Evolutionary conservation across 2,888 invertebrate genomes (phyloP).

Genomic region (Uloborus plumipes): DNA sequence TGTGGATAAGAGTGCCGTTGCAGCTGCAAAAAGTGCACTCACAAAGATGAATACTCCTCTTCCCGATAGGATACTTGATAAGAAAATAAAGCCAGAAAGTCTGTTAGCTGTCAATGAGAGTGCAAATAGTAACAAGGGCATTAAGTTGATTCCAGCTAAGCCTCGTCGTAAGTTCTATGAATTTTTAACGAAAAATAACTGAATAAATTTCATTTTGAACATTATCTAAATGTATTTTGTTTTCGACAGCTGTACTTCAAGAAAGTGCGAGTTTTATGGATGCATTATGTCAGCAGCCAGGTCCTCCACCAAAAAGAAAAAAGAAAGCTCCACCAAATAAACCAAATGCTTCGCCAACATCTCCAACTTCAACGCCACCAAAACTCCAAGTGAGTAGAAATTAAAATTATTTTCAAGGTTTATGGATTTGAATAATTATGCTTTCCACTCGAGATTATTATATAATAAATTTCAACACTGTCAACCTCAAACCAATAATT

Average conservation of each 20-base stretch:
- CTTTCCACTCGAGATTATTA: too few species aligned
- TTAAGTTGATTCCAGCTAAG: conserved; percentile 89
- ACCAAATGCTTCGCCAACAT: conserved; percentile 78
- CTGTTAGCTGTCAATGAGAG: conserved; percentile 60
- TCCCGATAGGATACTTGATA: conserved; percentile 78
- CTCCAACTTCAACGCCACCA: conserved; percentile 78
- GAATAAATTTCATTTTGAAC: too few species aligned
- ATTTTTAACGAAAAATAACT: background rate
- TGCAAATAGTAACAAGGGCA: conserved; percentile 76
- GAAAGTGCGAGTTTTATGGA: conserved; percentile 96
- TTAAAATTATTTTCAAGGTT: too few species aligned
- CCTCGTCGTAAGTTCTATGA: conserved; percentile 83
- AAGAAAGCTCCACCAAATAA: conserved; percentile 61
- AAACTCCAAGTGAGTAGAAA: conserved; percentile 72
- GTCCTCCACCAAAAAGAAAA: conserved; percentile 68
- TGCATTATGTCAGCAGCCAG: conserved; percentile 84
- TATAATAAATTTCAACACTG: too few species aligned
- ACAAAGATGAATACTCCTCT: conserved; percentile 62
- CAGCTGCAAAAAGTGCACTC: conserved; percentile 66
- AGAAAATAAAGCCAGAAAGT: conserved; percentile 79
- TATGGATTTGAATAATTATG: too few species aligned
- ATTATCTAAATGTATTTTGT: background rate
- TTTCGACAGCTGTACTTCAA: conserved; percentile 74
- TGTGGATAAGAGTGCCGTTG: conserved; percentile 60
- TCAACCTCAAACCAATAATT: too few species aligned